phyloP scores from a whole-genome alignment of 1,140 invertebrate species.

The Brachionus sp. region DNA sequence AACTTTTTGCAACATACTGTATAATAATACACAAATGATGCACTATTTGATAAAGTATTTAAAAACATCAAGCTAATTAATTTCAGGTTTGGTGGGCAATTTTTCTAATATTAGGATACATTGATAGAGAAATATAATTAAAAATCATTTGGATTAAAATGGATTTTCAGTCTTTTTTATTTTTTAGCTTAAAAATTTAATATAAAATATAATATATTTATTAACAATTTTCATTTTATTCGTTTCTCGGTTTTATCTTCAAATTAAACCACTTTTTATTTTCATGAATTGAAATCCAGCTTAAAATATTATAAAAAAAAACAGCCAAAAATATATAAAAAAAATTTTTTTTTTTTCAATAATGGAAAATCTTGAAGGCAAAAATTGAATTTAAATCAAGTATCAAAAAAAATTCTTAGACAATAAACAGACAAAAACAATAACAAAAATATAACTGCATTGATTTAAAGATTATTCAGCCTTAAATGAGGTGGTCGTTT shows the following conservation, averaged over 20 bases:
- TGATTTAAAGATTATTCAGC: conserved; percentile 8
- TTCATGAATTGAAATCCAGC: not conserved
- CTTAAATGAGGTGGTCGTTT: conserved; percentile 21
- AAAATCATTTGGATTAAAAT: not conserved
- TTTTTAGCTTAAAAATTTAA: conserved; percentile 1
- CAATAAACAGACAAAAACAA: not conserved
- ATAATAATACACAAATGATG: too few relatives aligned
- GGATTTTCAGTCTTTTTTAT: not conserved
- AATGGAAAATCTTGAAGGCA: conserved; percentile 16
- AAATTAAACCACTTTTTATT: not conserved
- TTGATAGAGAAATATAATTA: too few relatives aligned
- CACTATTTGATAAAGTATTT: too few relatives aligned
- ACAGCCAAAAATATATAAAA: not conserved
- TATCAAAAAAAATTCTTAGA: not conserved
- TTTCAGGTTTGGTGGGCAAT: too few relatives aligned
- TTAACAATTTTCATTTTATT: not conserved
- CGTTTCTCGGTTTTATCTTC: not conserved
- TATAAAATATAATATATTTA: conserved; percentile 6
- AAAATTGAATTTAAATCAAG: not conserved
- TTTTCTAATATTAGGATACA: too few relatives aligned
- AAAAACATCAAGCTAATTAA: too few relatives aligned
- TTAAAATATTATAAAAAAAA: not conserved
- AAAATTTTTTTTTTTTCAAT: not conserved
- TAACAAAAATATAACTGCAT: not conserved
- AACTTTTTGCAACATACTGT: too few relatives aligned